These are phyloP conservation scores for Karalla daura DNA, from an alignment of 2,797 vertebrate species.

Conservation along the genomic window DNA sequence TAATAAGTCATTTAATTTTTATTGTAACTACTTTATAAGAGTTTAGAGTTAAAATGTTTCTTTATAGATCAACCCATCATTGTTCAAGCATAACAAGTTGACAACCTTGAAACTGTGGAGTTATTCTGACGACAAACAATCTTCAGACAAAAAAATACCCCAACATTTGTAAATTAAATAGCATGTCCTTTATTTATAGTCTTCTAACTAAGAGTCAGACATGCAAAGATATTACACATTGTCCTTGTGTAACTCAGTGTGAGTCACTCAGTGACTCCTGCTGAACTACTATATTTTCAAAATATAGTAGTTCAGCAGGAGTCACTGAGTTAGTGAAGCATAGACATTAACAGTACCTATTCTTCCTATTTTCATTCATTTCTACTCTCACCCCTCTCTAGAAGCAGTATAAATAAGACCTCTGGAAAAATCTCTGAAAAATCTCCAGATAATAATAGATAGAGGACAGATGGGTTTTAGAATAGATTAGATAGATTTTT, in stretches of 20 bases:
- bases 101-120: neutral
- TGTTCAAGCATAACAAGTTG: neutral
- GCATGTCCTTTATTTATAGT: neutral
- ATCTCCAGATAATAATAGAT: constrained; percentile 45
- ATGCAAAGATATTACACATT: too few species aligned
- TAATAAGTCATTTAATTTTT: too few species aligned
- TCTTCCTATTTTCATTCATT: constrained; percentile 37
- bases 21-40: too few species aligned
- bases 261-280: too few species aligned
- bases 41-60: too few species aligned
- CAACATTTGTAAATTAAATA: neutral
- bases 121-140: neutral
- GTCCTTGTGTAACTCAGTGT: too few species aligned
- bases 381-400: constrained; percentile 51
- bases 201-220: too few species aligned
- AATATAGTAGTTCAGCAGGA: too few species aligned
- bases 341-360: constrained; percentile 1
- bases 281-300: too few species aligned
- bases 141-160: too few species aligned
- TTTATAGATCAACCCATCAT: neutral
- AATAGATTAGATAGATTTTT: constrained; percentile 40
- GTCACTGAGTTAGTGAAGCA: neutral
- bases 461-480: constrained; percentile 39
- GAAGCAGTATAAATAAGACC: constrained; percentile 32
- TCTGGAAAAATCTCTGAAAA: constrained; percentile 14